Evolutionary conservation across 2,888 invertebrate genomes (phyloP), one percentile per base, ranked within the genome.

Genomic region (Vannuccia rotundouncinata): DNA sequence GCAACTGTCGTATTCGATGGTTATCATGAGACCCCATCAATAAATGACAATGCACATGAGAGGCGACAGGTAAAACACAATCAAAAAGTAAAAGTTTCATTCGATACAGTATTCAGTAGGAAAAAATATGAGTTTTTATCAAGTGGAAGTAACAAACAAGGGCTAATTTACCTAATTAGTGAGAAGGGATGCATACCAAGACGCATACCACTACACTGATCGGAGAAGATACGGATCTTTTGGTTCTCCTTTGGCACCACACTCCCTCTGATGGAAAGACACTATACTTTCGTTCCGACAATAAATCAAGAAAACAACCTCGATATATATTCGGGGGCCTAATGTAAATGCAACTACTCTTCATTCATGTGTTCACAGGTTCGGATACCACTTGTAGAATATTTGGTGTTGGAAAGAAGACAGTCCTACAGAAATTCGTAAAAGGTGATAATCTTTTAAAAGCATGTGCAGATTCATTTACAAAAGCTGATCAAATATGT

Each of bases 1-100:
- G 81, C 81, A 78, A 79, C 81, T 28, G 59, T 81, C 29, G 81
- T 81, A 1, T 81, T 81, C 73, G 81, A 81, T 29, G 81, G 81
- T 0, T 81, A 81, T 74, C 45, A 22, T 10, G 81, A 22, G n/a
- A 66, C 28, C 5, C 78, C 78, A 59, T 45, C 81, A 31, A 81
- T 81, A 27, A 81, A 81, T 75, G 81, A 81, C 66, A 81, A 73
- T 74, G 66, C 80, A 25, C 80, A 80, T 31, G 29, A 80, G 66
- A 10, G 80, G 66, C 80, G 81, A 28, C n/a, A 27, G 31, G 10
- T 10, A 1, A 80, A 81, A 13, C 17, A 27, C 10, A 25, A 80
- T 80, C 59, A 30, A 5, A 5, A 22, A 1, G 22, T 81, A 17
- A 80, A 22, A n/a, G 29, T 80, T 29, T 27, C 29, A 22, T 28